phyloP scores from a whole-genome alignment of 2,113 vertebrate species.

The Coracopsis vasa region DNA sequence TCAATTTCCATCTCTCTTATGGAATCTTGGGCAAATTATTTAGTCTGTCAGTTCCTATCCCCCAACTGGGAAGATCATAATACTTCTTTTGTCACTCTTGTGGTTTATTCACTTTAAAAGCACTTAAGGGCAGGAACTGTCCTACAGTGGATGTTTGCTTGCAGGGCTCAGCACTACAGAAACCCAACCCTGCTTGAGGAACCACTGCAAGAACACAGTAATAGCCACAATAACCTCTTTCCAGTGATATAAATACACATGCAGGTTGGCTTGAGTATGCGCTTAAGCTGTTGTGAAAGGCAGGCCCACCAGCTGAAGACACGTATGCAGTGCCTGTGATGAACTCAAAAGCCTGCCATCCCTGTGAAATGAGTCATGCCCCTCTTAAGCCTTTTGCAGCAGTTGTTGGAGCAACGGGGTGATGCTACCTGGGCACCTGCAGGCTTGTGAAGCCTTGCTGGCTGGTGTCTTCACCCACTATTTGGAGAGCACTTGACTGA shows the following conservation, averaged over 20 bases:
- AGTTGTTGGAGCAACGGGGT: neutral
- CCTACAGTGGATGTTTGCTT: neutral
- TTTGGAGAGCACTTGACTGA: conserved; percentile 50
- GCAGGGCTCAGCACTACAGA: neutral
- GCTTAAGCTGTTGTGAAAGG: rapidly evolving
- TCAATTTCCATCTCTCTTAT: neutral
- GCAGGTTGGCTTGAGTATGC: neutral
- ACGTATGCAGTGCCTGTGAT: rapidly evolving
- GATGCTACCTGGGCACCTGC: conserved; percentile 20
- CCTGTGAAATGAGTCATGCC: neutral
- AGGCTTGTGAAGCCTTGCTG: neutral
- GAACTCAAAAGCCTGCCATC: neutral
- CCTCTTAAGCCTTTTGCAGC: neutral
- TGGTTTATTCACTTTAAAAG: neutral
- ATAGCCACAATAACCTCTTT: neutral
- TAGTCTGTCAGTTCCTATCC: neutral
- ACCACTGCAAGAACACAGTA: neutral
- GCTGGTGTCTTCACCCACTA: neutral
- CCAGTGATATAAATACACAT: neutral
- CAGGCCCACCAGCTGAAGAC: neutral
- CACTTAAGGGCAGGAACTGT: neutral
- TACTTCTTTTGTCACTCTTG: neutral
- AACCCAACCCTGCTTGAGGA: neutral
- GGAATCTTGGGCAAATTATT: neutral
- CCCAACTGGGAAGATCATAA: neutral